Conservation (phyloP, 2,888 invertebrate species). For the Eulithis testata region DNA sequence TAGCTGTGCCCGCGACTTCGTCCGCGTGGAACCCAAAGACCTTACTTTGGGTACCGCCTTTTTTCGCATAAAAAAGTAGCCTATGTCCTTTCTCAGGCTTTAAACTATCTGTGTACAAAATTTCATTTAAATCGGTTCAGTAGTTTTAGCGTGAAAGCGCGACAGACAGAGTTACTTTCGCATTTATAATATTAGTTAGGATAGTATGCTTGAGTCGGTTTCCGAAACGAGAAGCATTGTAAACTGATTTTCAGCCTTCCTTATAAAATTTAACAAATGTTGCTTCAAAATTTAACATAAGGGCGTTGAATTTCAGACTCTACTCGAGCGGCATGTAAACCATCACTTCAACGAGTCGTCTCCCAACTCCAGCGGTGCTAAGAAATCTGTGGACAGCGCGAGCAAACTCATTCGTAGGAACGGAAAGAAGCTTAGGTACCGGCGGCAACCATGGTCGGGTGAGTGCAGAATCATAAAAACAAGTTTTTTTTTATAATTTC, state of each 20-base stretch:
- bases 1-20: too few relatives aligned
- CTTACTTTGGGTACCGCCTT: too few relatives aligned
- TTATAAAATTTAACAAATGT: conserved; percentile 1
- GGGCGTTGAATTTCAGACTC: conserved; percentile 84
- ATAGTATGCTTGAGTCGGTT: too few relatives aligned
- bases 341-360: conserved; percentile 92
- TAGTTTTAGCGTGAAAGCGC: too few relatives aligned
- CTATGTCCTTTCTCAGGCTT: too few relatives aligned
- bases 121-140: too few relatives aligned
- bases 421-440: conserved; percentile 94
- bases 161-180: too few relatives aligned
- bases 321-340: conserved; percentile 96
- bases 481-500: background rate
- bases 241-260: conserved; percentile 1
- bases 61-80: too few relatives aligned
- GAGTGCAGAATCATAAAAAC: conserved; percentile 53
- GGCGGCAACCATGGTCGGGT: conserved; percentile 96
- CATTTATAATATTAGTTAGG: too few relatives aligned
- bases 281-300: conserved; percentile 14
- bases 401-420: conserved; percentile 93
- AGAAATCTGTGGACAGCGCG: conserved; percentile 89
- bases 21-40: too few relatives aligned
- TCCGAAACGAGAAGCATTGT: background rate
- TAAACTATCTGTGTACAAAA: too few relatives aligned
- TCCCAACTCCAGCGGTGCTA: conserved; percentile 83